Conservation (phyloP, 2,888 invertebrate species). For the Calameuta pallipes region DNA sequence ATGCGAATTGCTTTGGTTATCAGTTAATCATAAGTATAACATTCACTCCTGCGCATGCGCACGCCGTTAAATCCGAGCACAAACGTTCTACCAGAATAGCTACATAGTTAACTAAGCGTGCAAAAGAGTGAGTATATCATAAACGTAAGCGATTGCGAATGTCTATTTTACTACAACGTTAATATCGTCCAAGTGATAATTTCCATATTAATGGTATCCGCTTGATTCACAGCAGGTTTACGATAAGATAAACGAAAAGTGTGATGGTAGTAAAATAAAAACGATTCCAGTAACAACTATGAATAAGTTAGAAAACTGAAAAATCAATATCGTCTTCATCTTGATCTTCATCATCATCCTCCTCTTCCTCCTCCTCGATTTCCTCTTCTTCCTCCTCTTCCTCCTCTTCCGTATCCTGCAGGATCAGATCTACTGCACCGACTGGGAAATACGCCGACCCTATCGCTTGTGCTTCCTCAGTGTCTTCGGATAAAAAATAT, state of each 20-base stretch:
- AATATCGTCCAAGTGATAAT: background rate
- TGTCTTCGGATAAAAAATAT: constrained; percentile 76
- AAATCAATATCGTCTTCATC: constrained; percentile 22
- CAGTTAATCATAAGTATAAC: background rate
- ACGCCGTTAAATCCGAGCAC: background rate
- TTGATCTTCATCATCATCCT: constrained; percentile 29
- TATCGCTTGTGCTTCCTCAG: constrained; percentile 74
- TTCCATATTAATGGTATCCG: background rate
- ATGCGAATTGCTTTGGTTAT: background rate
- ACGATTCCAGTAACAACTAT: background rate
- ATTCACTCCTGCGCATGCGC: background rate
- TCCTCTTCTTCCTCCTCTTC: constrained; percentile 22
- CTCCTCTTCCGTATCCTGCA: constrained; percentile 27
- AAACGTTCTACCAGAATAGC: background rate
- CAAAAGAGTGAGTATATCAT: background rate
- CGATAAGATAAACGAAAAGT: background rate
- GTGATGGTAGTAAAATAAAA: background rate
- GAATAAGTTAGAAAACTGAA: background rate
- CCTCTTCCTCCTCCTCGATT: constrained; percentile 22
- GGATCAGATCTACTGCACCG: constrained; percentile 53
- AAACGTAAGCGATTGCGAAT: background rate
- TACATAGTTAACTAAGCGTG: background rate
- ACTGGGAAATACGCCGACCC: constrained; percentile 77
- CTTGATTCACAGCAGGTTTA: background rate
- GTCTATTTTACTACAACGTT: background rate